phyloP scores from a whole-genome alignment of 1,140 invertebrate species.

The Drosophila lowei region DNA sequence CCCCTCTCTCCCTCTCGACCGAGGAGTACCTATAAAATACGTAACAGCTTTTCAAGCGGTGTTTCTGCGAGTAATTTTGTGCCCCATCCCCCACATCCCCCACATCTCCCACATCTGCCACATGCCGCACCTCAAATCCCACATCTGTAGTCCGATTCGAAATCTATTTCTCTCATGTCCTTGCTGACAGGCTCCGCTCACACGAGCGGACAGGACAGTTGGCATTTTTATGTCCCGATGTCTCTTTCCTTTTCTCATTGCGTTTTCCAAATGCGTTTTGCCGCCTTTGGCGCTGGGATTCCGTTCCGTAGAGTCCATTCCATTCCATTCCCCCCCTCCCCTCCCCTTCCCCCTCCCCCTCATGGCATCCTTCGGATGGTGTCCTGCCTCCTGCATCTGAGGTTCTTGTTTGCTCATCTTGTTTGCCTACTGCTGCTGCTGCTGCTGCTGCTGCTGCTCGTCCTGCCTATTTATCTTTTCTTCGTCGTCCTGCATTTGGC shows the following conservation, averaged over 20 bases:
- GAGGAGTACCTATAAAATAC: slow-evolving; percentile 37
- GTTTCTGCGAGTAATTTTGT: too few relatives aligned
- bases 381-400: neutral
- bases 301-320: too few relatives aligned
- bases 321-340: too few relatives aligned
- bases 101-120: too few relatives aligned
- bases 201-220: slow-evolving; percentile 76
- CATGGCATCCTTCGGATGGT: neutral
- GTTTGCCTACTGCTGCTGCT: slow-evolving; percentile 62
- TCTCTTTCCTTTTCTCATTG: slow-evolving; percentile 49
- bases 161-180: slow-evolving; percentile 71
- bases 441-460: too few relatives aligned
- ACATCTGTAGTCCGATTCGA: slow-evolving; percentile 14
- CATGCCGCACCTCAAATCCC: too few relatives aligned
- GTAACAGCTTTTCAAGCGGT: slow-evolving; percentile 45
- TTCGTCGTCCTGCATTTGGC: slow-evolving; percentile 30
- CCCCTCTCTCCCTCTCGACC: slow-evolving; percentile 1
- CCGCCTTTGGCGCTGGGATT: slow-evolving; percentile 53
- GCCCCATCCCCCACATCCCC: too few relatives aligned
- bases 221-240: slow-evolving; percentile 65
- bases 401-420: slow-evolving; percentile 62
- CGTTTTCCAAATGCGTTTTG: slow-evolving; percentile 72
- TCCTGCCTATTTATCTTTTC: slow-evolving; percentile 77
- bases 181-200: slow-evolving; percentile 77
- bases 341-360: too few relatives aligned